Conservation (phyloP, 1,140 invertebrate species). For the Chlorops oryzae region DNA sequence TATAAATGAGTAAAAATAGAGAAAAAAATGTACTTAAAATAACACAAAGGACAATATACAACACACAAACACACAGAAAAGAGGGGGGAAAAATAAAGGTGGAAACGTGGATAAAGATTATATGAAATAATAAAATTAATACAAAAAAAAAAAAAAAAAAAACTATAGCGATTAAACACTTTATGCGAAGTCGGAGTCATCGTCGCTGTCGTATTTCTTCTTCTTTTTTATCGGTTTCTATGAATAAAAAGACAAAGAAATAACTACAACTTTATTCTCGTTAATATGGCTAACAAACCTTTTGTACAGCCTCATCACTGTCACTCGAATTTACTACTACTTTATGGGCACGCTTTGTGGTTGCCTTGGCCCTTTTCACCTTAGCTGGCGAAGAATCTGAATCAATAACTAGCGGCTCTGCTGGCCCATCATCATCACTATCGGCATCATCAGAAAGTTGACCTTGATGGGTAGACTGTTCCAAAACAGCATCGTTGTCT, state of each 20-base stretch:
- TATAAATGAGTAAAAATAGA: not conserved
- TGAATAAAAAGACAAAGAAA: too few relatives aligned
- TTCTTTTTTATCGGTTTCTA: too few relatives aligned
- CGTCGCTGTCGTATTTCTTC: too few relatives aligned
- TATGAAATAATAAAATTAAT: not conserved
- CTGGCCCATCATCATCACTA: slow-evolving; percentile 1
- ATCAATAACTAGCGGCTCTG: slow-evolving; percentile 10
- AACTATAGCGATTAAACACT: too few relatives aligned
- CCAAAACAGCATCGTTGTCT: slow-evolving; percentile 48
- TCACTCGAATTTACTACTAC: slow-evolving; percentile 22
- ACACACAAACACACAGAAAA: not conserved
- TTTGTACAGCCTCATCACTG: slow-evolving; percentile 11
- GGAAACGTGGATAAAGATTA: not conserved
- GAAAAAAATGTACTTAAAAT: not conserved
- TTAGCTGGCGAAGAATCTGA: slow-evolving; percentile 19
- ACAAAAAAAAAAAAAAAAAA: not conserved
- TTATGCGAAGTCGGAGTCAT: too few relatives aligned
- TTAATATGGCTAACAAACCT: not conserved
- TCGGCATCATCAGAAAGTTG: slow-evolving; percentile 12
- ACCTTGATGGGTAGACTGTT: slow-evolving; percentile 16
- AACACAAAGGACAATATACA: not conserved
- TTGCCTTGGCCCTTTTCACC: slow-evolving; percentile 20
- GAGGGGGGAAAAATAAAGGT: not conserved
- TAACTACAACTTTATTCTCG: too few relatives aligned
- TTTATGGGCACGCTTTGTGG: slow-evolving; percentile 29